A percentile compares a stretch with the other conserved stretches of the same genome.
phyloP scores from a whole-genome alignment of 2,888 invertebrate genomes.

The Dioctria rufipes region DNA sequence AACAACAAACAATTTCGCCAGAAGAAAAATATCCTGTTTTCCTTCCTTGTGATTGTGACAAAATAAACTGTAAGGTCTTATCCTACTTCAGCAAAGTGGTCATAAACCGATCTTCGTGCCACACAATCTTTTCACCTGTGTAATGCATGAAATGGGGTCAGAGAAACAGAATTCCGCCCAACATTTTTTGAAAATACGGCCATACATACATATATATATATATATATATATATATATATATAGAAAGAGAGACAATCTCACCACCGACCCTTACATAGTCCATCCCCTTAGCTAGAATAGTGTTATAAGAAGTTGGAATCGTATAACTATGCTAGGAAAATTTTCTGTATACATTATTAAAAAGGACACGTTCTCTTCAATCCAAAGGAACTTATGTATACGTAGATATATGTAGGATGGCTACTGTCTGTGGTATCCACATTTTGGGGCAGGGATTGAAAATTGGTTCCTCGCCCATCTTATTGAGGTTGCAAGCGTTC shows the following conservation, averaged over 20 bases:
- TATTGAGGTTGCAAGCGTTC: slow-evolving; percentile 1
- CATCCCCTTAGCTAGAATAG: slow-evolving; percentile 5
- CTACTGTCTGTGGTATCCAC: slow-evolving; percentile 35
- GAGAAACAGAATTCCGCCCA: not conserved
- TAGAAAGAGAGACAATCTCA: slow-evolving; percentile 24
- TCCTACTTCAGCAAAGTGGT: slow-evolving; percentile 34
- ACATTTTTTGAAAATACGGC: not conserved
- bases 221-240: too few relatives aligned
- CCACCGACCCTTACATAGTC: too few relatives aligned
- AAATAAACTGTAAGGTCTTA: slow-evolving; percentile 47
- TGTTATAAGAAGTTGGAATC: slow-evolving; percentile 13
- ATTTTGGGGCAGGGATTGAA: slow-evolving; percentile 46
- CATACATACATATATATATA: too few relatives aligned
- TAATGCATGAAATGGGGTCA: slow-evolving; percentile 48
- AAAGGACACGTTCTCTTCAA: slow-evolving; percentile 47
- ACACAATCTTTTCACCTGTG: slow-evolving; percentile 49
- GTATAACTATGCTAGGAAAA: slow-evolving; percentile 46
- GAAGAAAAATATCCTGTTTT: slow-evolving; percentile 32
- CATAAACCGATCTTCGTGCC: slow-evolving; percentile 49
- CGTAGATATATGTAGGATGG: not conserved
- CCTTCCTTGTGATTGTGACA: slow-evolving; percentile 41
- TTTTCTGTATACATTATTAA: slow-evolving; percentile 47
- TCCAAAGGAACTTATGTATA: not conserved
- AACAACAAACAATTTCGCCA: slow-evolving; percentile 48
- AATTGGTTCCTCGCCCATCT: slow-evolving; percentile 42